Percentiles rank a stretch among this genome's conserved stretches.
Evolutionary conservation across 30 jellyfish, hydroid and myxozoan species (phyloP).

Genomic region (Chrysaora quinquecirrha): DNA sequence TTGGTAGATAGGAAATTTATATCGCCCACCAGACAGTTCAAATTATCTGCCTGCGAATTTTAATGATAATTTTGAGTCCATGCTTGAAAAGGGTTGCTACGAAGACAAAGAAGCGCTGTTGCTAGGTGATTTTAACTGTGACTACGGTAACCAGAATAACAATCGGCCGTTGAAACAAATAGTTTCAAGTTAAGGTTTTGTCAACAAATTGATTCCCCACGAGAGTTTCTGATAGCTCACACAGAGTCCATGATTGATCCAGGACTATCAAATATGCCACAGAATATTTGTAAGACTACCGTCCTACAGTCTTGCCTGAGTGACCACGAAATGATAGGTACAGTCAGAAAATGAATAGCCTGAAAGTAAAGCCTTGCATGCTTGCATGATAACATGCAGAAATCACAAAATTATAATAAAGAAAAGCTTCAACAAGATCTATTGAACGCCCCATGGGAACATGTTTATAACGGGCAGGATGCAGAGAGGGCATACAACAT

Average conservation of each 20-base stretch:
- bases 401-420: constrained; percentile 1
- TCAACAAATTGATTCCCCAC: neutral
- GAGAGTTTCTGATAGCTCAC: neutral
- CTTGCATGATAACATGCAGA: constrained; percentile 30
- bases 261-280: neutral
- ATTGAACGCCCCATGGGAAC: constrained; percentile 20
- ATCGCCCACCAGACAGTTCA: constrained; percentile 5
- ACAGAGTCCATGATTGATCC: neutral
- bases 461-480: neutral
- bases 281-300: neutral
- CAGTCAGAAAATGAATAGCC: constrained; percentile 7
- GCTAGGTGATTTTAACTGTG: neutral
- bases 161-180: neutral
- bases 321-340: constrained; percentile 19
- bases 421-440: constrained; percentile 10
- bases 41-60: neutral
- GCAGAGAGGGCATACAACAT: neutral
- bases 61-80: neutral
- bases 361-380: constrained; percentile 9
- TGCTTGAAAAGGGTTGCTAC: neutral
- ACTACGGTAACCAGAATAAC: neutral
- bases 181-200: constrained; percentile 1
- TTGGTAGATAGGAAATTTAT: no score
- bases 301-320: constrained; percentile 2
- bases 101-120: constrained; percentile 1